Conservation (phyloP, 1,140 invertebrate genomes). For the Drosophila pseudoobscura region DNA sequence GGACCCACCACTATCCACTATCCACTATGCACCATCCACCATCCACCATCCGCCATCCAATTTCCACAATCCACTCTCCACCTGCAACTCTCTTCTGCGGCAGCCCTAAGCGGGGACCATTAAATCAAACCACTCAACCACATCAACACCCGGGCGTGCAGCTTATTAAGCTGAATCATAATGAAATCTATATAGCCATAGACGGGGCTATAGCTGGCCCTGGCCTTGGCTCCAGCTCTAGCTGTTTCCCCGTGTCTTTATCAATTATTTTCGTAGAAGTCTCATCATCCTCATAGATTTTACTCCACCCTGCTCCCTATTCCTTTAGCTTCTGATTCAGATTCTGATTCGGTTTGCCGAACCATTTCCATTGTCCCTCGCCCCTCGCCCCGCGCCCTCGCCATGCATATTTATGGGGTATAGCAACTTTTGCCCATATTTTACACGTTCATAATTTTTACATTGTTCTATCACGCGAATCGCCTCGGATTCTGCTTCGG, state of each 20-base stretch:
- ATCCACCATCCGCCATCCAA: neutral
- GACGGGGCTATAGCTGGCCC: constrained; percentile 5
- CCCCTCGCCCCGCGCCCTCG: no score
- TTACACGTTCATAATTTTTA: constrained; percentile 77
- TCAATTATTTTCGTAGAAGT: constrained; percentile 66
- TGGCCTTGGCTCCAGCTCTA: no score
- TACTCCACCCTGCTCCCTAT: constrained; percentile 5
- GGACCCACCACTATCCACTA: no score
- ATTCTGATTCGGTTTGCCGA: neutral
- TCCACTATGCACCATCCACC: no score
- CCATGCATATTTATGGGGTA: constrained; percentile 66
- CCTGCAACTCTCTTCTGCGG: neutral
- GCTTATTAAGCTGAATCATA: constrained; percentile 66
- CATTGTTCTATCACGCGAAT: constrained; percentile 80
- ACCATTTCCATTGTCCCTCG: neutral
- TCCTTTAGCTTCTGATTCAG: constrained; percentile 6
- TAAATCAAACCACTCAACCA: constrained; percentile 71
- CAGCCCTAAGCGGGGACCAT: constrained; percentile 53
- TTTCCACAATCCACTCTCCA: constrained; percentile 10
- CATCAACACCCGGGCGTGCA: constrained; percentile 52
- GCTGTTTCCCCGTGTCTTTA: constrained; percentile 26
- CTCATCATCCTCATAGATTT: constrained; percentile 53
- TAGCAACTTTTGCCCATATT: constrained; percentile 63
- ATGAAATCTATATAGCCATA: constrained; percentile 53
- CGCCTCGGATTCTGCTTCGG: constrained; percentile 34